Percentiles rank a stretch among this genome's conserved stretches.
Evolutionary conservation across 2,797 vertebrate species (phyloP).

Genomic region (Peromyscus attwateri): DNA sequence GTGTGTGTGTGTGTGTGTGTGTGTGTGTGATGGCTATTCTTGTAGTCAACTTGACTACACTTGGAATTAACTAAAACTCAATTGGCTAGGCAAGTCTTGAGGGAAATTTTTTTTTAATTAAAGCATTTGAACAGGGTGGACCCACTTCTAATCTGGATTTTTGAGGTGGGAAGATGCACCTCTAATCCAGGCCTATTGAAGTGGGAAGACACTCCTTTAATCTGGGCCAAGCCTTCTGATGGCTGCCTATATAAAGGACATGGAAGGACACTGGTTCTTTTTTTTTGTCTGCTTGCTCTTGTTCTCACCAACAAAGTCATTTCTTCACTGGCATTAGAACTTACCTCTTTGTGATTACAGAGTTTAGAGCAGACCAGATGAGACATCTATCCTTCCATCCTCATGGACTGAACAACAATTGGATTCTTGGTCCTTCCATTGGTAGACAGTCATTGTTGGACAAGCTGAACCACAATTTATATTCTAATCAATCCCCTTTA

Average conservation of each 20-base stretch:
- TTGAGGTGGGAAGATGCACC: neutral
- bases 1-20: too few relatives aligned
- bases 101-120: too few relatives aligned
- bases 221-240: neutral
- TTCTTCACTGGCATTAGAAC: neutral
- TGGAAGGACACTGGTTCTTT: neutral
- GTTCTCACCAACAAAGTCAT: neutral
- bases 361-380: neutral
- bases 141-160: neutral
- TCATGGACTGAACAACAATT: neutral
- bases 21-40: neutral
- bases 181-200: neutral
- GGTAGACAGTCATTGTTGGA: neutral
- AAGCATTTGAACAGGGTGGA: neutral
- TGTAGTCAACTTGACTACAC: neutral
- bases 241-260: neutral
- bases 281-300: neutral
- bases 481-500: neutral
- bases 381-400: neutral
- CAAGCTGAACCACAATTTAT: neutral
- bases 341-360: neutral
- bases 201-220: neutral
- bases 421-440: neutral
- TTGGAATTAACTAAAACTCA: neutral
- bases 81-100: neutral